Evolutionary conservation across 1,140 invertebrate genomes (phyloP).

Genomic region (Hycleus cichorii): DNA sequence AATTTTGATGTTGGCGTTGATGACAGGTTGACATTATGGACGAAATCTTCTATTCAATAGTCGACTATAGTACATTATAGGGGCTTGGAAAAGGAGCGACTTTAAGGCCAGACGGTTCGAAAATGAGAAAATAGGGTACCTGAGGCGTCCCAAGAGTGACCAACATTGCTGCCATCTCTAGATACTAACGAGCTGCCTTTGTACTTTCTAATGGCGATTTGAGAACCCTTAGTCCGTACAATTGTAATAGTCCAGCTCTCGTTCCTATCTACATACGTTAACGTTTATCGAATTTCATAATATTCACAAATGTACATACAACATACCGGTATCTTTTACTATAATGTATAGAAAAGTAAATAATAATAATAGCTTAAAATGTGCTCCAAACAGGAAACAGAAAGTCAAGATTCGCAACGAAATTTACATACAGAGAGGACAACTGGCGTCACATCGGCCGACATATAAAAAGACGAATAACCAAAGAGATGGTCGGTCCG

Average conservation of each 20-base stretch:
- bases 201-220: conserved; percentile 28
- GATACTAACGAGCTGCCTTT: conserved; percentile 34
- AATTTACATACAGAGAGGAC: conserved; percentile 9
- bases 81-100: too few relatives aligned
- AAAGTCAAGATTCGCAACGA: neutral
- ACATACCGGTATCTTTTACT: neutral
- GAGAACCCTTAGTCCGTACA: conserved; percentile 11
- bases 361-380: neutral
- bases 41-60: too few relatives aligned
- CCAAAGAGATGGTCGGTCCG: neutral
- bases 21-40: too few relatives aligned
- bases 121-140: conserved; percentile 39
- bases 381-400: too few relatives aligned
- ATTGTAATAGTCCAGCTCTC: neutral
- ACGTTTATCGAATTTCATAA: conserved; percentile 13
- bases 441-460: conserved; percentile 4
- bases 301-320: neutral
- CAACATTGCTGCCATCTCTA: conserved; percentile 24
- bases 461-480: conserved; percentile 8
- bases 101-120: neutral
- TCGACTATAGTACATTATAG: too few relatives aligned
- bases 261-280: conserved; percentile 4
- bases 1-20: too few relatives aligned
- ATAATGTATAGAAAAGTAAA: neutral
- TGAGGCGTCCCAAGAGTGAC: conserved; percentile 40